Evolutionary conservation across 2,113 vertebrate genomes (phyloP).

Genomic region (Rattus rattus): DNA sequence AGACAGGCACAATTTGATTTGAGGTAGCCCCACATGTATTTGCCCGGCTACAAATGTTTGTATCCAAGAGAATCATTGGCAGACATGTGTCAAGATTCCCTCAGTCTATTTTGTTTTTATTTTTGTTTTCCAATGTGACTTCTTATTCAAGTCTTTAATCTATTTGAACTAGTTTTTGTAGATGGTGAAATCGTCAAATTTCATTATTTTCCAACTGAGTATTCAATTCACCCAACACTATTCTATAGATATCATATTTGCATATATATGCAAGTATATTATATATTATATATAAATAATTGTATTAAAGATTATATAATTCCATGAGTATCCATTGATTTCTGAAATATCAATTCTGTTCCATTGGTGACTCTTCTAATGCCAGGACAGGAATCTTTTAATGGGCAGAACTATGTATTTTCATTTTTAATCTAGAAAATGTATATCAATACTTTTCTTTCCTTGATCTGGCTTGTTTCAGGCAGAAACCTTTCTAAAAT

Average conservation of each 20-base stretch:
- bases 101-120: neutral
- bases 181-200: neutral
- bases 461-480: neutral
- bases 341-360: neutral
- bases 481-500: neutral
- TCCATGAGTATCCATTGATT: neutral
- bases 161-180: neutral
- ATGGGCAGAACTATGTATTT: neutral
- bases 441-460: neutral
- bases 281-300: neutral
- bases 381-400: neutral
- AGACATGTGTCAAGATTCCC: neutral
- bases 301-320: neutral
- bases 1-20: neutral
- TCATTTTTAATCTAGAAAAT: neutral
- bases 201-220: neutral
- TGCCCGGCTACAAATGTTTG: neutral
- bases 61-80: neutral
- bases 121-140: neutral
- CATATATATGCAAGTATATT: neutral
- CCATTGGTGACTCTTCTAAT: neutral
- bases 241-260: neutral
- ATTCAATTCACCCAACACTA: neutral
- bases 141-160: neutral
- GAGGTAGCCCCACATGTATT: too few species aligned